Evolutionary conservation across 23 tunicate species (phyloP), one percentile per base, ranked within the genome.

Genomic region (Phallusia fumigata): DNA sequence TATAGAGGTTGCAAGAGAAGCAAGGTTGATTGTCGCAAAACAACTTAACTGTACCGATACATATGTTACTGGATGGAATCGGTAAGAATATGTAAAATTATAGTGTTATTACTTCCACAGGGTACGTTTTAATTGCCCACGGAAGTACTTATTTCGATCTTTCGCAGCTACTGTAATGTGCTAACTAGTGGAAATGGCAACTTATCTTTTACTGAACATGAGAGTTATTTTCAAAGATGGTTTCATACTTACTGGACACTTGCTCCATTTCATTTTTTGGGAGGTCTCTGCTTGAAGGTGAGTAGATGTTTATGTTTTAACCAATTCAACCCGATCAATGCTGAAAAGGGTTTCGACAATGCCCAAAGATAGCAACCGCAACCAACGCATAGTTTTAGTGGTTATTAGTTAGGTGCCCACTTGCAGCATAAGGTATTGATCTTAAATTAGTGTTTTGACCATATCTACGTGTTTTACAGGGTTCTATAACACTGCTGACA

Each of bases 31-130:
- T 28, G 35, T 84, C 21, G 79, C 88, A 34, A 31, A 3, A 26
- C 35, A 35, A 31, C 52, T 84, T 21, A 77, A 84, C 36, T 84
- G 88, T 32, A 30, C 77, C 21, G 81, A 76, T 22, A 84, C 82
- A 10, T 84, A 76, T 35, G 19, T 76, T 22, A 28, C 30, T 24
- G 78, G 78, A 19, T 82, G 78, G 77, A 65, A 32, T 65, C 78
- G 85, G 85, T 82, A 73, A 80, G 75, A 53, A 10, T 34, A 58
- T 5, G 28, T 58, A 1, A 40, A 40, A 40, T 40, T 40, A 10
- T 10, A 40, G 47, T 40, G 5, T 40, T 5, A 40, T 40, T 40
- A 10, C 47, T 10, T 10, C 8, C 47, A 40, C 47, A 40, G 47
- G 10, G 10, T 40, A 5, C 47, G 5, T 40, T 40, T 40, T 40